phyloP scores from a whole-genome alignment of 1,140 invertebrate species.

The Calliphora vicina region DNA sequence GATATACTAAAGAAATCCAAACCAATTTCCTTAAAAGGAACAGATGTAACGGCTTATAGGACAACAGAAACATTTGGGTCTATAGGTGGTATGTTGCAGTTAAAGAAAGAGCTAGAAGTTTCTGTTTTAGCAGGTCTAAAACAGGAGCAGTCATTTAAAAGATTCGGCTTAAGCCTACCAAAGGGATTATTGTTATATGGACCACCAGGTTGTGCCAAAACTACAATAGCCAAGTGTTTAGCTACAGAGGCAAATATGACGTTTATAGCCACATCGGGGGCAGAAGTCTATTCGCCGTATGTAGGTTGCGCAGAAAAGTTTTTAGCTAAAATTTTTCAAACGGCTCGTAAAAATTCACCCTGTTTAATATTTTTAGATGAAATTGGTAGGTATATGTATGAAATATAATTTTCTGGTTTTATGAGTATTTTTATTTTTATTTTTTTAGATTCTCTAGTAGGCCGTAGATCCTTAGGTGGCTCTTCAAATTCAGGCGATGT shows the following conservation, averaged over 20 bases:
- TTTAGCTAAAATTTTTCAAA: conserved; percentile 71
- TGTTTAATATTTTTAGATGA: conserved; percentile 81
- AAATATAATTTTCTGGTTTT: not conserved
- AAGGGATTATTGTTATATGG: conserved; percentile 73
- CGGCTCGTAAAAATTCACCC: conserved; percentile 72
- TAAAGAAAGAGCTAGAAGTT: conserved; percentile 71
- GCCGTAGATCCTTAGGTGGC: conserved; percentile 62
- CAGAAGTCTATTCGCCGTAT: conserved; percentile 74
- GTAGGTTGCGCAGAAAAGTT: conserved; percentile 73
- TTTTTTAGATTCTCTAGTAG: conserved; percentile 69
- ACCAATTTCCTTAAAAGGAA: conserved; percentile 67
- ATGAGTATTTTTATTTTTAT: not conserved
- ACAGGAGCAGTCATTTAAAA: conserved; percentile 69
- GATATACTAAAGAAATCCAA: conserved; percentile 26
- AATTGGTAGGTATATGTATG: conserved; percentile 66
- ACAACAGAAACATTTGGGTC: conserved; percentile 65
- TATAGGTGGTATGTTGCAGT: conserved; percentile 72
- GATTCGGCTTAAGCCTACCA: conserved; percentile 70
- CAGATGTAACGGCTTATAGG: conserved; percentile 66
- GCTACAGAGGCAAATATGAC: conserved; percentile 70
- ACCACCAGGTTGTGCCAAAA: conserved; percentile 81
- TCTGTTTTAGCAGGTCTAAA: conserved; percentile 73
- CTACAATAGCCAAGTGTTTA: conserved; percentile 73
- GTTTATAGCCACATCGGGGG: conserved; percentile 72
- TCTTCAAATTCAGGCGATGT: conserved; percentile 63